A percentile compares a stretch with the other conserved stretches of the same genome.
phyloP scores from a whole-genome alignment of 2,888 invertebrate species.

The Tinea pellionella region DNA sequence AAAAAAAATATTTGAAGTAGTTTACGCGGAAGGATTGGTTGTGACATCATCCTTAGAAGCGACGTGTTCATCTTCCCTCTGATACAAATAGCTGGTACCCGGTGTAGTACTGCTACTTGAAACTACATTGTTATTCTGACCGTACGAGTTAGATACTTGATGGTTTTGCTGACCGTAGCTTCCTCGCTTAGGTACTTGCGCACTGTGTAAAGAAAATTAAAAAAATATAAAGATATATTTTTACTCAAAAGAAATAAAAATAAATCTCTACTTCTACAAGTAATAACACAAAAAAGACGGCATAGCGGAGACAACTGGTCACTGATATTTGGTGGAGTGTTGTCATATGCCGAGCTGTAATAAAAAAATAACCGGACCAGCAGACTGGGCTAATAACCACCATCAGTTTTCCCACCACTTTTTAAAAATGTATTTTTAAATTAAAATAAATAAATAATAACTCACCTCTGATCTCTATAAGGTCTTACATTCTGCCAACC shows the following conservation, averaged over 20 bases:
- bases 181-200: neutral
- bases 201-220: neutral
- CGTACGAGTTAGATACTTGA: conserved; percentile 16
- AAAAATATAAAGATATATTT: neutral
- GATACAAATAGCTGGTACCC: conserved; percentile 68
- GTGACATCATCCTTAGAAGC: conserved; percentile 49
- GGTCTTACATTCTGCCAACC: conserved; percentile 56
- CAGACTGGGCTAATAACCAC: too few species aligned
- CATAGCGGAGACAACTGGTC: too few species aligned
- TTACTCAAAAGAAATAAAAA: too few species aligned
- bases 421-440: too few species aligned
- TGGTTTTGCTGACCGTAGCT: conserved; percentile 21
- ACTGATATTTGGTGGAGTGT: too few species aligned
- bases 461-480: conserved; percentile 51
- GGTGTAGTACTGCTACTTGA: conserved; percentile 41
- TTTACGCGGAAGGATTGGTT: conserved; percentile 25
- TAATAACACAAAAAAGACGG: too few species aligned
- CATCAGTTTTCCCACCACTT: too few species aligned
- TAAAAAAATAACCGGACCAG: too few species aligned
- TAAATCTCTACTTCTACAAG: too few species aligned
- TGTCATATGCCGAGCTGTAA: too few species aligned
- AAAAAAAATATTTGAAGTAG: neutral
- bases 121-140: conserved; percentile 22
- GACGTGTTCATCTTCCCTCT: conserved; percentile 54
- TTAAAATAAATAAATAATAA: too few species aligned